Percentiles rank a stretch among this genome's conserved stretches.
Conservation (phyloP, 1,140 invertebrate genomes). For the Cotesia chilonis region DNA sequence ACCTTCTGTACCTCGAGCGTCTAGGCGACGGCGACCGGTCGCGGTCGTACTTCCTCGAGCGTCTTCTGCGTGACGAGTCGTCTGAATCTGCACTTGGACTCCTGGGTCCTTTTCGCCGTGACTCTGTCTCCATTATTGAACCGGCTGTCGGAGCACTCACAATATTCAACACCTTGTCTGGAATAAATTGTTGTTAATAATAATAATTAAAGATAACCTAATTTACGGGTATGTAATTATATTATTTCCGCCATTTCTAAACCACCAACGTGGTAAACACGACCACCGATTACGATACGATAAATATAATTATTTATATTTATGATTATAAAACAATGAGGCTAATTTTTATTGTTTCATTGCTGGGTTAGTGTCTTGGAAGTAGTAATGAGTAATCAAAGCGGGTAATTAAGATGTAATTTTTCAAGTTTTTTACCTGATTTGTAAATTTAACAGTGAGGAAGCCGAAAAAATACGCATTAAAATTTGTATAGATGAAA, state of each 20-base stretch:
- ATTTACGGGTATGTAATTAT: not conserved
- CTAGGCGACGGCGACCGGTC: constrained; percentile 58
- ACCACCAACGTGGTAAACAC: constrained; percentile 9
- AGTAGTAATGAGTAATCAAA: no score
- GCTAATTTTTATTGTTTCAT: no score
- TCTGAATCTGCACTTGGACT: constrained; percentile 61
- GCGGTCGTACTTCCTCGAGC: constrained; percentile 59
- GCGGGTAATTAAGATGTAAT: no score
- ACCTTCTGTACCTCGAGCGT: constrained; percentile 57
- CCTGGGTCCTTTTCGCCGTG: constrained; percentile 55
- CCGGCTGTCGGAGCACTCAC: not conserved
- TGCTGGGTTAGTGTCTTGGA: no score
- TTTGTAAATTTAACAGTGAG: no score
- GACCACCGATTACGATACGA: no score
- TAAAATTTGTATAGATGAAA: no score
- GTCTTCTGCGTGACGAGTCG: constrained; percentile 55
- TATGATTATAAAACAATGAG: no score
- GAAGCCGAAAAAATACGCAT: no score
- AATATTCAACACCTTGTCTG: not conserved
- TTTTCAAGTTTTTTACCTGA: no score
- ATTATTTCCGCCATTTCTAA: constrained; percentile 9
- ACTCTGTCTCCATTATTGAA: constrained; percentile 54
- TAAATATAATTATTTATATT: no score
- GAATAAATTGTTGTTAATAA: not conserved
- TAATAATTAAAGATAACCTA: not conserved